Evolutionary conservation across 2,888 invertebrate genomes (phyloP).

Genomic region (Eumacrocentrus americanus): DNA sequence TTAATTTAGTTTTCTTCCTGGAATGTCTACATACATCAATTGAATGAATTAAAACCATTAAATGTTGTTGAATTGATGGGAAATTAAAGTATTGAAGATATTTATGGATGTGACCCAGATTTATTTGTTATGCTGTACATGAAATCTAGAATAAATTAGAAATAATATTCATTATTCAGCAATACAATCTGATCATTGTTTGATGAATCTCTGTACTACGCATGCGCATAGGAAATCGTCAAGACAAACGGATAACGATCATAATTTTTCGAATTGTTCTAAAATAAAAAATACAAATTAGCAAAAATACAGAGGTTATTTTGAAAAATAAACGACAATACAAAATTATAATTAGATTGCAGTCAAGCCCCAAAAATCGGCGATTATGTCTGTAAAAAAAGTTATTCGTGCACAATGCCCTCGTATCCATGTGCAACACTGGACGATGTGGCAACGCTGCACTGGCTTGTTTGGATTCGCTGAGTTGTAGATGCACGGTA

Average conservation of each 20-base stretch:
- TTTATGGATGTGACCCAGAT: no score
- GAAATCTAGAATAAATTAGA: background rate
- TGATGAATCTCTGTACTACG: slow-evolving; percentile 5
- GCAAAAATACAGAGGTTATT: background rate
- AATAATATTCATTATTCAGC: background rate
- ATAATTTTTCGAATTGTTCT: background rate
- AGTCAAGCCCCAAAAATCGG: background rate
- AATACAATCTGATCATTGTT: background rate
- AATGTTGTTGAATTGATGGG: no score
- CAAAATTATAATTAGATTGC: background rate
- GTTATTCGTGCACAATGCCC: no score
- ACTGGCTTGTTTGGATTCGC: slow-evolving; percentile 22
- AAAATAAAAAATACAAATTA: background rate
- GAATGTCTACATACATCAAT: no score
- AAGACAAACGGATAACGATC: slow-evolving; percentile 17
- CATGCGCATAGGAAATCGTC: slow-evolving; percentile 26
- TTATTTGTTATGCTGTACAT: no score
- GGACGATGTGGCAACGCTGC: slow-evolving; percentile 24
- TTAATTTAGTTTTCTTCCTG: no score
- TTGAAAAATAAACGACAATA: no score
- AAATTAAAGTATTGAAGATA: no score
- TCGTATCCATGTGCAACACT: slow-evolving; percentile 5
- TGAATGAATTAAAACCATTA: no score
- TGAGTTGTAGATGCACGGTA: slow-evolving; percentile 25
- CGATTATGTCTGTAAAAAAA: background rate